A percentile compares a stretch with the other conserved stretches of the same genome.
Conservation (phyloP, 2,888 invertebrate species). For the Drosophila birchii region DNA sequence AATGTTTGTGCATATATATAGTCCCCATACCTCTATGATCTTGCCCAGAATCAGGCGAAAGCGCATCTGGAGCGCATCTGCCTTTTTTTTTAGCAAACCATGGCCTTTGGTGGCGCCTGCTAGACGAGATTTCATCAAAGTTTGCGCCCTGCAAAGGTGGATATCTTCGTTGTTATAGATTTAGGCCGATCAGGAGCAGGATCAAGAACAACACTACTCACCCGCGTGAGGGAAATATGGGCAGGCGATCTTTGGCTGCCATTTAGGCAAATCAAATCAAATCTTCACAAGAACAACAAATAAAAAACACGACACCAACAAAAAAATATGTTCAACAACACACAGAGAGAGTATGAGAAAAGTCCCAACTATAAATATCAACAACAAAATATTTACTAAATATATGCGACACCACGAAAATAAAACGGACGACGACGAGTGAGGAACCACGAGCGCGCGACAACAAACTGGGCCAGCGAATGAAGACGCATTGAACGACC, state of each 20-base stretch:
- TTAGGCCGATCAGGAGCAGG: neutral
- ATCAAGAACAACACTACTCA: constrained; percentile 86
- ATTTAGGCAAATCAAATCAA: constrained; percentile 84
- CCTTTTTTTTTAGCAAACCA: constrained; percentile 99
- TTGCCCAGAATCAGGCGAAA: constrained; percentile 98
- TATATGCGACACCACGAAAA: constrained; percentile 70
- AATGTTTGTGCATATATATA: neutral
- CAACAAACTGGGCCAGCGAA: constrained; percentile 66
- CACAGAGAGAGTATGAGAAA: constrained; percentile 33
- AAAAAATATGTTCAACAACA: constrained; percentile 28
- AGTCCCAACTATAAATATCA: constrained; percentile 69
- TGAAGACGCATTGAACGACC: constrained; percentile 32
- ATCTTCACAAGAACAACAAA: constrained; percentile 36
- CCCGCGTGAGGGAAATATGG: constrained; percentile 98
- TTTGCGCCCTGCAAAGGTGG: constrained; percentile 91
- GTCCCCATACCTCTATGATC: constrained; percentile 94
- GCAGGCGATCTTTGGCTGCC: constrained; percentile 94
- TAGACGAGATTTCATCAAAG: constrained; percentile 97
- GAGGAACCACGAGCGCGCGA: constrained; percentile 40
- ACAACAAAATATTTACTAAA: constrained; percentile 74
- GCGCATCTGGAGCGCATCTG: constrained; percentile 98
- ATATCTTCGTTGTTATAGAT: neutral
- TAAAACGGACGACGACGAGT: constrained; percentile 55
- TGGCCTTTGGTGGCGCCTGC: constrained; percentile 99
- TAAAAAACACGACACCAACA: constrained; percentile 14